Percentiles rank a stretch among this genome's conserved stretches.
Conservation (phyloP, 2,888 invertebrate species). For the Siphlonurus alternatus region DNA sequence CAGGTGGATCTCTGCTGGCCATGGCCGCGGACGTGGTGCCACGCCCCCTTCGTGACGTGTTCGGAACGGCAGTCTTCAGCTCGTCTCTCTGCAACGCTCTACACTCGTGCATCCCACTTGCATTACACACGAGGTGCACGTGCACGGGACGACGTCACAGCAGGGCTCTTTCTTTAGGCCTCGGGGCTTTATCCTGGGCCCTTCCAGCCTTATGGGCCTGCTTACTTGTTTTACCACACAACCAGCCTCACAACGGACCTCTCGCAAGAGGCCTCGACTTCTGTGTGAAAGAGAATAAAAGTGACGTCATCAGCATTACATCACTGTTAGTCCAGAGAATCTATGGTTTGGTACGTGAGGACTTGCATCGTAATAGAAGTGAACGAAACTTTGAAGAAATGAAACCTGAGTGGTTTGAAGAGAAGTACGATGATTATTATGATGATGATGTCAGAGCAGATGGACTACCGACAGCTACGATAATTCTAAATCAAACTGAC, state of each 20-base stretch:
- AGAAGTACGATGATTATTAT: not conserved
- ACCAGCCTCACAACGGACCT: too few species aligned
- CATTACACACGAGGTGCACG: not conserved
- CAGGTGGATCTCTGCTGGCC: too few species aligned
- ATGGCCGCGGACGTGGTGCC: too few species aligned
- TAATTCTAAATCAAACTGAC: too few species aligned
- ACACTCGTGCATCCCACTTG: not conserved
- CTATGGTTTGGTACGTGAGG: not conserved
- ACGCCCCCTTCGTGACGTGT: not conserved
- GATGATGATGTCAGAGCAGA: too few species aligned
- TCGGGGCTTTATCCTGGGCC: not conserved
- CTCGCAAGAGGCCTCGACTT: too few species aligned
- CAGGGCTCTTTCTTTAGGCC: not conserved
- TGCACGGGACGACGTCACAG: too few species aligned
- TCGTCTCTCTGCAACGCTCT: not conserved
- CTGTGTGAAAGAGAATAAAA: too few species aligned
- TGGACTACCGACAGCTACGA: too few species aligned
- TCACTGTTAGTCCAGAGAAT: not conserved
- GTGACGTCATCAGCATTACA: too few species aligned
- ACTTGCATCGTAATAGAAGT: not conserved
- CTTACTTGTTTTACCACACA: not conserved
- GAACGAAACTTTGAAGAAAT: not conserved
- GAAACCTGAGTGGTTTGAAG: not conserved
- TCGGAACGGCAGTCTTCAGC: not conserved
- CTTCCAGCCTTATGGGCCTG: not conserved